phyloP scores from a whole-genome alignment of 2,888 invertebrate genomes.

The Drosophila pseudotalamancana region DNA sequence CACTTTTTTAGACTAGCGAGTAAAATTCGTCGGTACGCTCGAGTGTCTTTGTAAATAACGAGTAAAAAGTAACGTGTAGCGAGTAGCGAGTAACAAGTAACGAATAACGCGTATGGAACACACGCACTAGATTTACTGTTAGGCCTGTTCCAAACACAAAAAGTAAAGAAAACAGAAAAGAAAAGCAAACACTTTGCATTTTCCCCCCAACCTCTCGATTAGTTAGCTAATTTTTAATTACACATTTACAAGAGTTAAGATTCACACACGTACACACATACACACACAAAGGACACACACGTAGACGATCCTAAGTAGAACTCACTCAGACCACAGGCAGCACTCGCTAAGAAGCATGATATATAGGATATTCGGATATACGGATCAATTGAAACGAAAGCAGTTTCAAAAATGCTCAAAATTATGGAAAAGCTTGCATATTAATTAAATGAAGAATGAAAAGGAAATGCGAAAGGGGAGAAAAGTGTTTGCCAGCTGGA shows the following conservation, averaged over 20 bases:
- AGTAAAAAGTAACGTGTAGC: constrained; percentile 17
- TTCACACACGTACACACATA: constrained; percentile 23
- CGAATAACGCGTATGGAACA: constrained; percentile 11
- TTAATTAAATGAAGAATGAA: constrained; percentile 6
- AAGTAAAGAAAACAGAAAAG: neutral
- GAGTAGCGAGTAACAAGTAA: constrained; percentile 16
- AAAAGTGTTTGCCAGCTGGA: constrained; percentile 47
- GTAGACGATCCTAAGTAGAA: constrained; percentile 41
- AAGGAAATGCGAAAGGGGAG: constrained; percentile 9
- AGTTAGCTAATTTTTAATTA: constrained; percentile 56
- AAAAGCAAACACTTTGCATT: constrained; percentile 3
- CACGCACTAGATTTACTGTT: constrained; percentile 22
- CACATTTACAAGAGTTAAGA: constrained; percentile 21
- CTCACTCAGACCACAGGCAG: constrained; percentile 43
- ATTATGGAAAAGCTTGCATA: neutral
- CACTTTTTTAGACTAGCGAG: constrained; percentile 12
- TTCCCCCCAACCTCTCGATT: constrained; percentile 27
- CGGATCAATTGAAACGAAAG: constrained; percentile 2
- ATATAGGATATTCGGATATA: constrained; percentile 18
- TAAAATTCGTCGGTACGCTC: constrained; percentile 19
- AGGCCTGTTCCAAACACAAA: constrained; percentile 6
- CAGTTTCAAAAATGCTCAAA: constrained; percentile 36
- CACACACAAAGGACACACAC: constrained; percentile 4
- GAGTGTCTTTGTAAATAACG: constrained; percentile 48
- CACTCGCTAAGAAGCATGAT: constrained; percentile 29